Evolutionary conservation across 2,113 vertebrate species (phyloP).

Genomic region (Centropristis striata): DNA sequence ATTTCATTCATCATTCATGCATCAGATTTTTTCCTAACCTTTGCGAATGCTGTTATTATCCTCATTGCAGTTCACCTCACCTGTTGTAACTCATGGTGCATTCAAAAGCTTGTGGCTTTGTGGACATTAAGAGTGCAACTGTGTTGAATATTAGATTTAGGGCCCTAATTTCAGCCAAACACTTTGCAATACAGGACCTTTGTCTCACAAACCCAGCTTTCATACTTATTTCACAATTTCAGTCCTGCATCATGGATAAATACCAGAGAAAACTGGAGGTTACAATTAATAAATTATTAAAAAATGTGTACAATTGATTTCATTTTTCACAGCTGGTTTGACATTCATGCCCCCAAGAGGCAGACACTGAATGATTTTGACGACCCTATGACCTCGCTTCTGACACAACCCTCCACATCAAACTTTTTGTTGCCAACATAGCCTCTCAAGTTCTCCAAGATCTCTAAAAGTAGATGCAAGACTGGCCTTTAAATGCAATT

Average conservation of each 20-base stretch:
- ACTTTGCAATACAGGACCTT: background rate
- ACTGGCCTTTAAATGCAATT: slow-evolving; percentile 17
- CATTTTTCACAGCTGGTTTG: slow-evolving; percentile 21
- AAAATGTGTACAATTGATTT: slow-evolving; percentile 13
- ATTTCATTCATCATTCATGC: slow-evolving; percentile 16
- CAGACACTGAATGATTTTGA: slow-evolving; percentile 6
- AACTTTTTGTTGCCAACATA: no score
- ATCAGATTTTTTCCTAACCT: background rate
- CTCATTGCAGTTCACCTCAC: slow-evolving; percentile 9
- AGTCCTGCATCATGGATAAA: background rate
- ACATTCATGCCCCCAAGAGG: background rate
- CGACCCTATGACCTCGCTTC: slow-evolving; percentile 5
- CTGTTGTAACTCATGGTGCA: slow-evolving; percentile 12
- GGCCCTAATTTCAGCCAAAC: slow-evolving; percentile 33
- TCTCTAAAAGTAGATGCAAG: background rate
- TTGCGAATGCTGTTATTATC: background rate
- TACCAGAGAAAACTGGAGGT: background rate
- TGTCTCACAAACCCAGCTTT: background rate
- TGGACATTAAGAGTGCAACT: background rate
- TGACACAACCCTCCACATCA: background rate
- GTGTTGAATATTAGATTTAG: slow-evolving; percentile 35
- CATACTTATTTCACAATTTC: no score
- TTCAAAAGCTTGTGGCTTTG: slow-evolving; percentile 30
- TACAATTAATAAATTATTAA: slow-evolving; percentile 5
- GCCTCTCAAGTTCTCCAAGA: slow-evolving; percentile 16